phyloP scores from a whole-genome alignment of 2,113 vertebrate species.

The Psophia crepitans region DNA sequence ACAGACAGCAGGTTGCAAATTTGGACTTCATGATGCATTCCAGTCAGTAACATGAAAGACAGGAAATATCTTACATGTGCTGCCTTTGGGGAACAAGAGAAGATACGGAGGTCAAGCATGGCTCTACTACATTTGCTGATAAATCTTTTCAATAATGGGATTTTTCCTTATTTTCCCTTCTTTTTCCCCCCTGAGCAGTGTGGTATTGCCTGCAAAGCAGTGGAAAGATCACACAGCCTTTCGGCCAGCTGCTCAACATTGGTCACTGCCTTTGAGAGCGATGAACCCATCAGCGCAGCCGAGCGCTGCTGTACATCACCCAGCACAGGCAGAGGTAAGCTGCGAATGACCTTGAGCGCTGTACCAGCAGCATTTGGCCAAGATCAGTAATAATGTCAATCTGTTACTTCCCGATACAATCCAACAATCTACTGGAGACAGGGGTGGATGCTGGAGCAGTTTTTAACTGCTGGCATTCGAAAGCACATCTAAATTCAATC shows the following conservation, averaged over 20 bases:
- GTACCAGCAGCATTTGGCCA: neutral
- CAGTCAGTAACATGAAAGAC: slow-evolving; percentile 35
- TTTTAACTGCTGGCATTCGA: neutral
- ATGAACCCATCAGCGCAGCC: neutral
- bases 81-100: slow-evolving; percentile 11
- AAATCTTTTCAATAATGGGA: neutral
- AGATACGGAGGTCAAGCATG: neutral
- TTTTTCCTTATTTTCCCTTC: neutral
- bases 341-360: neutral
- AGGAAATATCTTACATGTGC: slow-evolving; percentile 33
- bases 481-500: neutral
- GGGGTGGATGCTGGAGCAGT: neutral
- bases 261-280: slow-evolving; percentile 26
- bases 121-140: neutral
- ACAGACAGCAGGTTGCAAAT: slow-evolving; percentile 51
- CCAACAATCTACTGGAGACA: neutral
- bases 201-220: neutral
- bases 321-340: neutral
- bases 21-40: slow-evolving; percentile 21
- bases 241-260: slow-evolving; percentile 22
- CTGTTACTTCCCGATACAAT: neutral
- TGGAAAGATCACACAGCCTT: slow-evolving; percentile 17
- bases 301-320: slow-evolving; percentile 5
- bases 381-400: neutral
- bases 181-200: neutral